Conservation (phyloP, 2,888 invertebrate species). For the Mylabris sibirica region DNA sequence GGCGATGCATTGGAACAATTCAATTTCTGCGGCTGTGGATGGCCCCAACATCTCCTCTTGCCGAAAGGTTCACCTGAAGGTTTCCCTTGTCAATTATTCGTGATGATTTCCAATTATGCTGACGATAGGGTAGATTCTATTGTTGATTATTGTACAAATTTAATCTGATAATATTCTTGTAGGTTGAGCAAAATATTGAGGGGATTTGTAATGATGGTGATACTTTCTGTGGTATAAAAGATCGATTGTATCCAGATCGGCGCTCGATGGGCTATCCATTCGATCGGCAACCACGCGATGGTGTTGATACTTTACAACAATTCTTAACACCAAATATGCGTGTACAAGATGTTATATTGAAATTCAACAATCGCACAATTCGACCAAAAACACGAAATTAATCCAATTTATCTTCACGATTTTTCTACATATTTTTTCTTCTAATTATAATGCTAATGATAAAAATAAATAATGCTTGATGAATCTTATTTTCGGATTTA, state of each 20-base stretch:
- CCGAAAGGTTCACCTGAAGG: slow-evolving; percentile 76
- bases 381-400: slow-evolving; percentile 26
- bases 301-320: slow-evolving; percentile 67
- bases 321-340: slow-evolving; percentile 80
- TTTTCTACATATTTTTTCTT: slow-evolving; percentile 15
- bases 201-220: slow-evolving; percentile 76
- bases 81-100: slow-evolving; percentile 73
- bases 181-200: slow-evolving; percentile 65
- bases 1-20: slow-evolving; percentile 66
- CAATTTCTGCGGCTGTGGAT: slow-evolving; percentile 88
- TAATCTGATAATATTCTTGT: slow-evolving; percentile 23
- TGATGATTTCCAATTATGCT: slow-evolving; percentile 78
- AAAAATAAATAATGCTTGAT: neutral
- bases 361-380: slow-evolving; percentile 65
- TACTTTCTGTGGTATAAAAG: slow-evolving; percentile 81
- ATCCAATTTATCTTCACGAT: neutral
- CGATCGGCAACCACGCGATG: slow-evolving; percentile 69
- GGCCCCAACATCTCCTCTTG: slow-evolving; percentile 83
- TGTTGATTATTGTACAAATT: neutral
- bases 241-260: slow-evolving; percentile 80
- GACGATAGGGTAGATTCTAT: slow-evolving; percentile 67
- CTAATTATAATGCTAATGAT: too few relatives aligned
- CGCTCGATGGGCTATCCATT: slow-evolving; percentile 87
- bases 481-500: slow-evolving; percentile 2
- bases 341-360: slow-evolving; percentile 69